Percentiles rank a stretch among this genome's conserved stretches.
Conservation (phyloP, 1,140 invertebrate species). For the Hormaphis cornu region DNA sequence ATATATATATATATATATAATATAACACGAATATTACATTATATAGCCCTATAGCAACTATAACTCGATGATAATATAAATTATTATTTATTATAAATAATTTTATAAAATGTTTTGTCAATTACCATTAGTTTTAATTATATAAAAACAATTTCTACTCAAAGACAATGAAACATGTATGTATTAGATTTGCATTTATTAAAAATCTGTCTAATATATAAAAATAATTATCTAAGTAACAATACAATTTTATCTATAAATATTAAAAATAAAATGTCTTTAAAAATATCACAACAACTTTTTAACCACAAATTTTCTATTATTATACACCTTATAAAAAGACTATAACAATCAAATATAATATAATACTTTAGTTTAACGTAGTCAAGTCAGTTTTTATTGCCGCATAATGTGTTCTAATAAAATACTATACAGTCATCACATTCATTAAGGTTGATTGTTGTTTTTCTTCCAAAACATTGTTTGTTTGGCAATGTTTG, state of each 20-base stretch:
- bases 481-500: conserved; percentile 25
- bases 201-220: conserved; percentile 5
- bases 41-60: neutral
- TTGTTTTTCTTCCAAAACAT: conserved; percentile 30
- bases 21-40: neutral
- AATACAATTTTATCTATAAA: neutral
- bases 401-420: neutral
- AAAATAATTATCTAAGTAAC: conserved; percentile 4
- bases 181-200: conserved; percentile 5
- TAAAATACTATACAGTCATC: neutral
- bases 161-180: neutral
- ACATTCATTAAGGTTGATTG: neutral
- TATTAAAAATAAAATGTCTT: conserved; percentile 16
- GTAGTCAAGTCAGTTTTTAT: too few species aligned
- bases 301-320: neutral
- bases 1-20: neutral
- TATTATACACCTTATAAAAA: neutral
- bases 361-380: neutral
- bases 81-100: neutral
- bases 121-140: conserved; percentile 29
- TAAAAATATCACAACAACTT: conserved; percentile 21
- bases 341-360: neutral
- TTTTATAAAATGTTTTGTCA: conserved; percentile 8
- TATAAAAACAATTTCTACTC: conserved; percentile 9
- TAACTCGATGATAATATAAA: too few species aligned